These are phyloP conservation scores for Meandrusa payeni DNA, from an alignment of 2,888 invertebrate species.

Conservation along the genomic window DNA sequence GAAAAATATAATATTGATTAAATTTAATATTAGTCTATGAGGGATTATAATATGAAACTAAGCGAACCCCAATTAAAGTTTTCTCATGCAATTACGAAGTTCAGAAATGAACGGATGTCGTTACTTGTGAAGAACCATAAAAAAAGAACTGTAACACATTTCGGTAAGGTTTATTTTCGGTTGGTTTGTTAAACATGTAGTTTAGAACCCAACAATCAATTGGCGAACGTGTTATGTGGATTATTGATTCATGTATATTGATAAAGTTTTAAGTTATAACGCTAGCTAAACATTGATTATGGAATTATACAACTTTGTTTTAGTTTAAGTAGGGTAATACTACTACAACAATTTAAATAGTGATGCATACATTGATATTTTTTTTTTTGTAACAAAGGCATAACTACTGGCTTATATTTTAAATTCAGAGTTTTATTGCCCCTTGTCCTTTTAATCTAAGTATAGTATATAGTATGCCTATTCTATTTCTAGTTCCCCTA, in stretches of 20 bases:
- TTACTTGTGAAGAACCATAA: not conserved
- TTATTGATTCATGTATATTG: slow-evolving; percentile 7
- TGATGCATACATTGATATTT: too few species aligned
- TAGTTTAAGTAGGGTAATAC: too few species aligned
- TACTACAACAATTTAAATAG: too few species aligned
- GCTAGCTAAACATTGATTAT: too few species aligned
- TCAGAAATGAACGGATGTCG: slow-evolving; percentile 5
- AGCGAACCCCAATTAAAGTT: slow-evolving; percentile 10
- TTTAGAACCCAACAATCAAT: not conserved
- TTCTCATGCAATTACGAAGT: slow-evolving; percentile 12
- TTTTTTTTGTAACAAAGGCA: too few species aligned
- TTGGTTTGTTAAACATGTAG: not conserved
- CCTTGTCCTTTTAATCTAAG: too few species aligned
- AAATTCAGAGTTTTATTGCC: too few species aligned
- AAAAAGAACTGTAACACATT: not conserved
- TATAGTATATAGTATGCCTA: too few species aligned
- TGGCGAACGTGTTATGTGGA: not conserved
- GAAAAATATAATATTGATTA: too few species aligned
- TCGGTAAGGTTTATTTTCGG: not conserved
- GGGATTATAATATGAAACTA: slow-evolving; percentile 9
- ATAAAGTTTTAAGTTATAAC: not conserved
- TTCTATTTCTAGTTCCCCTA: too few species aligned
- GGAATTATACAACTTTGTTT: too few species aligned
- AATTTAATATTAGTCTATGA: not conserved
- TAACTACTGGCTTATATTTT: too few species aligned